phyloP scores from a whole-genome alignment of 2,113 vertebrate species.

The Turnix velox region DNA sequence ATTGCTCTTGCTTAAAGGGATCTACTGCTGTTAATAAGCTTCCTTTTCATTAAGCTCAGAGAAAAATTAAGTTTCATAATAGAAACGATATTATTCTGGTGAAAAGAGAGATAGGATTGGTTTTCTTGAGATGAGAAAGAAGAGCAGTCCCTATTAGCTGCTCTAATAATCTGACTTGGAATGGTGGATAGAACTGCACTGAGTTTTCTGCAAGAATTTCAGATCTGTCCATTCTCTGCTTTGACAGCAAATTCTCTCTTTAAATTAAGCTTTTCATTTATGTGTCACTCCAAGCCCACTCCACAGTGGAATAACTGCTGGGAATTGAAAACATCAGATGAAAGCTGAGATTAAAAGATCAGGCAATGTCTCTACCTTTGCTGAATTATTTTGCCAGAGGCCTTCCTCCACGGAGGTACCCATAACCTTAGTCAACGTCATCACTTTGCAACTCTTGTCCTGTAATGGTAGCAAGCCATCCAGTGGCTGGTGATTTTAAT shows the following conservation, averaged over 20 bases:
- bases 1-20: neutral
- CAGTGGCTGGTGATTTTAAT: constrained; percentile 74
- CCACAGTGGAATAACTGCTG: neutral
- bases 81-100: neutral
- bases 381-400: constrained; percentile 38
- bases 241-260: constrained; percentile 49
- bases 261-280: constrained; percentile 30
- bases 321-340: constrained; percentile 6
- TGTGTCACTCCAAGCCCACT: neutral
- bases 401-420: constrained; percentile 37
- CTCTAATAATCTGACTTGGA: neutral
- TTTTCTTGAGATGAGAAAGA: neutral
- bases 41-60: neutral
- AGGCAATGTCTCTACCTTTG: constrained; percentile 20
- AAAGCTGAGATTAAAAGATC: constrained; percentile 35
- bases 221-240: neutral
- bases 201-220: constrained; percentile 25
- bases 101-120: neutral
- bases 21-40: neutral
- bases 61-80: neutral
- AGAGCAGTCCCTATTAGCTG: neutral
- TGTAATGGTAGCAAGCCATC: constrained; percentile 72
- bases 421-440: constrained; percentile 33
- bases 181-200: neutral
- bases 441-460: constrained; percentile 56